Conservation (phyloP, 2,888 invertebrate genomes). For the Andrena trimmerana region DNA sequence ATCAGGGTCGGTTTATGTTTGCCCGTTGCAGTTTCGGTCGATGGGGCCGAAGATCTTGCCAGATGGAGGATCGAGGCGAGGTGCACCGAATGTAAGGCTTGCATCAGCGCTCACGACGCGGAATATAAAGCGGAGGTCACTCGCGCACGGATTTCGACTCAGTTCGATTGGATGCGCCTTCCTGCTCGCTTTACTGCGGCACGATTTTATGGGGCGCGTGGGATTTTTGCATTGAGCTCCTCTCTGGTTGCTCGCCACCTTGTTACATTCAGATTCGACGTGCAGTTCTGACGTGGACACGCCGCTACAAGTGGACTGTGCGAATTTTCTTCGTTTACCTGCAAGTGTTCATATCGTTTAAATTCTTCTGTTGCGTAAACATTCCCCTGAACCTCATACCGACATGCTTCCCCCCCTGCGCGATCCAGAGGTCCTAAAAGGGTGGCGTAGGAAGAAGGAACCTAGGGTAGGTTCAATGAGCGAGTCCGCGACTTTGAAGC, state of each 20-base stretch:
- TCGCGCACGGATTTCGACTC: slow-evolving; percentile 67
- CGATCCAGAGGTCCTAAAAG: slow-evolving; percentile 15
- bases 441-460: neutral
- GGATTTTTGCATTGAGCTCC: slow-evolving; percentile 55
- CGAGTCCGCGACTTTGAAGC: slow-evolving; percentile 13
- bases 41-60: slow-evolving; percentile 35
- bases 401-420: neutral
- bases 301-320: neutral
- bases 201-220: slow-evolving; percentile 65
- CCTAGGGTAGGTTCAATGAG: slow-evolving; percentile 15
- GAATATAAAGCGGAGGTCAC: slow-evolving; percentile 80
- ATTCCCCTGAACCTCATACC: neutral
- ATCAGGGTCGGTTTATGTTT: slow-evolving; percentile 64
- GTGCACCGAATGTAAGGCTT: slow-evolving; percentile 65
- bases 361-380: neutral
- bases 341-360: neutral
- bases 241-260: neutral
- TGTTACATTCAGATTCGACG: neutral
- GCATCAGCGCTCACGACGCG: slow-evolving; percentile 77
- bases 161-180: slow-evolving; percentile 48
- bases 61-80: slow-evolving; percentile 19
- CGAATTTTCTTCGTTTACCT: neutral
- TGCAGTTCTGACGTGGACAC: neutral
- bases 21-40: slow-evolving; percentile 47
- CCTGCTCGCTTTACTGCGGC: slow-evolving; percentile 27